A percentile compares a stretch with the other conserved stretches of the same genome.
These are phyloP conservation scores for western clawed frog (Xenopus tropicalis) DNA, from an alignment of 2,113 vertebrate genomes.

Conservation along the genomic window UCB_Xtro_10.0 CM004444.2:101376501-101377000, in stretches of 20 bases:
- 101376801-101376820: slow-evolving; percentile 95
- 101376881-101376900: no score
- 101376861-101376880: no score
- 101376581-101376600: no score
- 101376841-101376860: slow-evolving; percentile 65
- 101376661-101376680: slow-evolving; percentile 67
- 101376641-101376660: not conserved
- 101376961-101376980: slow-evolving; percentile 95
- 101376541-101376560: no score
- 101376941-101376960: slow-evolving; percentile 90
- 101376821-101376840: slow-evolving; percentile 93
- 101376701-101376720: slow-evolving; percentile 85
- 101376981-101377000: slow-evolving; percentile 95
- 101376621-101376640: not conserved
- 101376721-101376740: slow-evolving; percentile 91
- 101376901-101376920: slow-evolving; percentile 5
- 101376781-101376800: slow-evolving; percentile 87
- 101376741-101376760: slow-evolving; percentile 95
- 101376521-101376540: no score
- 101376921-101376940: slow-evolving; percentile 97
- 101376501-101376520: no score
- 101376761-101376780: slow-evolving; percentile 87
- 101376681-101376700: slow-evolving; percentile 82
- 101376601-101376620: no score
- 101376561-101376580: no score